phyloP scores from a whole-genome alignment of 1,140 invertebrate genomes.

The Apis dorsata region DNA sequence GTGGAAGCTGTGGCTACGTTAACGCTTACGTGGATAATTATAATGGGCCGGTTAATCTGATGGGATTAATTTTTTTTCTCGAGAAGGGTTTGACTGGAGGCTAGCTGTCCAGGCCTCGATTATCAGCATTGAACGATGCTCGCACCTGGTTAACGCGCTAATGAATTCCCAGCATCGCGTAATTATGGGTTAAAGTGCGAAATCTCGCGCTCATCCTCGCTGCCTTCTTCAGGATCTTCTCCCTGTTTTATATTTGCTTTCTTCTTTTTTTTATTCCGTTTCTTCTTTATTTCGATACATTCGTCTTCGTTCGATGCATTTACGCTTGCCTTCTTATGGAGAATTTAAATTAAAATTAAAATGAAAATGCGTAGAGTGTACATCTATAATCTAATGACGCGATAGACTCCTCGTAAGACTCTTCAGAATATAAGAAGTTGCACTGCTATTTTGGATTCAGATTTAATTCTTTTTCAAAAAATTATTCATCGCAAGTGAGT shows the following conservation, averaged over 20 bases:
- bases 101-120: constrained; percentile 17
- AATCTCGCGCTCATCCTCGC: constrained; percentile 35
- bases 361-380: no score
- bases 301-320: not conserved
- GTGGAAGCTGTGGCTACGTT: constrained; percentile 56
- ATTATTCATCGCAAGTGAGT: not conserved
- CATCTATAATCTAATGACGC: no score
- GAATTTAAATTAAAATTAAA: not conserved
- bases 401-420: no score
- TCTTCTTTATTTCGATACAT: not conserved
- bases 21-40: constrained; percentile 58
- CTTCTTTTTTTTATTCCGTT: not conserved
- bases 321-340: not conserved
- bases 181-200: constrained; percentile 59
- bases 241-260: no score
- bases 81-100: constrained; percentile 9
- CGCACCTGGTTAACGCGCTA: constrained; percentile 62
- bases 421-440: no score
- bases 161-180: constrained; percentile 61
- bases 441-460: no score
- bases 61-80: constrained; percentile 58
- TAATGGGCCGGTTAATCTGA: constrained; percentile 60
- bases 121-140: constrained; percentile 48
- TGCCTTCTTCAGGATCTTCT: not conserved
- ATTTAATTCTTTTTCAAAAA: no score